Evolutionary conservation across 2,888 invertebrate species (phyloP), one percentile per base, ranked within the genome.

Genomic region (Griposia aprilina): DNA sequence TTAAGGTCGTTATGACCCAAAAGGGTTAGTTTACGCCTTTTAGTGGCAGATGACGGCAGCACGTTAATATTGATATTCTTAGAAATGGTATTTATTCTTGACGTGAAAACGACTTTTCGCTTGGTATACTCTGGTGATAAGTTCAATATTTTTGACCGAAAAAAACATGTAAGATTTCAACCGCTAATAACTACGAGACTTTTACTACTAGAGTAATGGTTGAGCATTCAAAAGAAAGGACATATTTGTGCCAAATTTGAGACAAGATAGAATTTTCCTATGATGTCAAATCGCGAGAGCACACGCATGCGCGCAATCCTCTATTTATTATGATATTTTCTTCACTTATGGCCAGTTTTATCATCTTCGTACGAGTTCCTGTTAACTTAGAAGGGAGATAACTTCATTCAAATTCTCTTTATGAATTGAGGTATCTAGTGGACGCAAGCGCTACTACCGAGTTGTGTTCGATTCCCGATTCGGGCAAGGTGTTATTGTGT

Each of bases 31-130:
- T 60, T 62, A 30, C 23, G 15, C 20, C n/a, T 41, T 8, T 62
- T 41, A 11, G 45, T n/a, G 36, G 59, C 52, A 74, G 30, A 45
- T 79, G 57, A 26, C 17, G 74, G 36, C 26, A 15, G 8, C 26
- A 50, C 2, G 30, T n/a, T 52, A 23, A 41, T 57, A 78, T 48
- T 41, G 55, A 80, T 78, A 20, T 26, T 57, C 17, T 59, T 20
- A 30, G 60, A 7, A 50, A 50, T 2, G 3, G 52, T 36, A 48
- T 66, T 48, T 48, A 45, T 20, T 26, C 20, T 48, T 30, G 67
- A 50, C 10, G 15, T 68, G 15, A 13, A 67, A 15, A 50, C 7
- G 1, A 23, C 0, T 67, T 26, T 48, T 13, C 1, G 13, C 26
- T 13, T 20, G 3, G 62, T 30, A 10, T 5, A 5, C 30, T 26